Percentiles rank a stretch among this genome's conserved stretches.
phyloP scores from a whole-genome alignment of 2,113 vertebrate genomes.

The Tichodroma muraria region DNA sequence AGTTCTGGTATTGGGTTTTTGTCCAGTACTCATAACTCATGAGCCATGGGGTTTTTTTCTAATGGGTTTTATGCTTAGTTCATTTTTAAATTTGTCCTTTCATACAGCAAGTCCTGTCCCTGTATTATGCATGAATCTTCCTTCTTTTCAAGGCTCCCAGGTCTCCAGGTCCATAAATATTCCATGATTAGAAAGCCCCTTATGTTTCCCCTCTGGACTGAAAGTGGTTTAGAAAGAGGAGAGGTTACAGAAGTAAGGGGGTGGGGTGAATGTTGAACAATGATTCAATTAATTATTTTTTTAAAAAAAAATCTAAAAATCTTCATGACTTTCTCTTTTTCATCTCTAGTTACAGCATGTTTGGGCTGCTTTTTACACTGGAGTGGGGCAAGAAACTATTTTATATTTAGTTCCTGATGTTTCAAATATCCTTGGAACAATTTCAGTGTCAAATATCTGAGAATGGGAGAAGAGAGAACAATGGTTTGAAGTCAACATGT shows the following conservation, averaged over 20 bases:
- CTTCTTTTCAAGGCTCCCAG: neutral
- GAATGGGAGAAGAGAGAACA: neutral
- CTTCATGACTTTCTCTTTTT: neutral
- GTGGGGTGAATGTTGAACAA: neutral
- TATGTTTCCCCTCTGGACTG: neutral
- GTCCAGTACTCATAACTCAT: neutral
- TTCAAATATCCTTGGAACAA: neutral
- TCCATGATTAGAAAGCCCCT: slow-evolving; percentile 29
- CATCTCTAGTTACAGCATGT: neutral
- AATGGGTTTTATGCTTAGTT: neutral
- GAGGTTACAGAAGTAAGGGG: neutral
- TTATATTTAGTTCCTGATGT: neutral
- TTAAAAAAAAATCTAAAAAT: neutral
- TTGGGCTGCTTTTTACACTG: neutral
- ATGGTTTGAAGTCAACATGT: neutral
- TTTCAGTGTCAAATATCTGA: neutral
- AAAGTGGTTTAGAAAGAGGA: neutral
- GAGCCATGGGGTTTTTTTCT: neutral
- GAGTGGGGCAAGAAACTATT: neutral
- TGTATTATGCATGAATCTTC: slow-evolving; percentile 51
- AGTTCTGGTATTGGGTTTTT: neutral
- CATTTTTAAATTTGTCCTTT: neutral
- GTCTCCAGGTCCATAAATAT: slow-evolving; percentile 53
- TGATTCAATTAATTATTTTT: neutral
- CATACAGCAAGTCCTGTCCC: neutral